These are phyloP conservation scores for Riparia riparia DNA, from an alignment of 2,113 vertebrate genomes.

Conservation along the genomic window DNA sequence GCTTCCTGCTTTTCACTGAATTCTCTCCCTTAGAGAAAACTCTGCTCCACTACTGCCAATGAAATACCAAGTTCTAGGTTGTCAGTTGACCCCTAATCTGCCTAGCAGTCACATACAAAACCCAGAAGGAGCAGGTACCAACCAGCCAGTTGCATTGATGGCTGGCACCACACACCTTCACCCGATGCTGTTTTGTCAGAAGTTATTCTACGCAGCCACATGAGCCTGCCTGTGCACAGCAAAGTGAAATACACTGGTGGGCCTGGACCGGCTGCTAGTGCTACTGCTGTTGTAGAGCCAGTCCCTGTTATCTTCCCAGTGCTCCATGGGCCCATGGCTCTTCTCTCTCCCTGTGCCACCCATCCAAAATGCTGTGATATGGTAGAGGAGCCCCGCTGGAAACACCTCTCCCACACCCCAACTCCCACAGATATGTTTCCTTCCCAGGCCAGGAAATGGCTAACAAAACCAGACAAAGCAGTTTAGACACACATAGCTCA, in stretches of 20 bases:
- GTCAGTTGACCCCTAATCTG: not conserved
- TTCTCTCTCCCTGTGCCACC: not conserved
- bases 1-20: not conserved
- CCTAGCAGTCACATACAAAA: not conserved
- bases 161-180: not conserved
- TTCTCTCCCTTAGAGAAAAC: not conserved
- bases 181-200: not conserved
- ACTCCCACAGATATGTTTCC: not conserved
- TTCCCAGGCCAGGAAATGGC: not conserved
- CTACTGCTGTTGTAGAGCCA: not conserved
- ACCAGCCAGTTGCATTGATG: not conserved
- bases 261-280: not conserved
- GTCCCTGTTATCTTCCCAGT: not conserved
- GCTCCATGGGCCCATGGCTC: not conserved
- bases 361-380: not conserved
- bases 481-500: not conserved
- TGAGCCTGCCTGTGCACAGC: not conserved
- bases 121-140: not conserved
- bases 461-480: not conserved
- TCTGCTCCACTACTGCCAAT: not conserved
- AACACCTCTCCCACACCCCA: not conserved
- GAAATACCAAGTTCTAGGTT: not conserved
- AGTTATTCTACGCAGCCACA: not conserved
- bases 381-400: rapidly evolving
- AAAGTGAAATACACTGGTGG: not conserved